Conservation (phyloP, 2,113 vertebrate species). For the Monopterus albus region DNA sequence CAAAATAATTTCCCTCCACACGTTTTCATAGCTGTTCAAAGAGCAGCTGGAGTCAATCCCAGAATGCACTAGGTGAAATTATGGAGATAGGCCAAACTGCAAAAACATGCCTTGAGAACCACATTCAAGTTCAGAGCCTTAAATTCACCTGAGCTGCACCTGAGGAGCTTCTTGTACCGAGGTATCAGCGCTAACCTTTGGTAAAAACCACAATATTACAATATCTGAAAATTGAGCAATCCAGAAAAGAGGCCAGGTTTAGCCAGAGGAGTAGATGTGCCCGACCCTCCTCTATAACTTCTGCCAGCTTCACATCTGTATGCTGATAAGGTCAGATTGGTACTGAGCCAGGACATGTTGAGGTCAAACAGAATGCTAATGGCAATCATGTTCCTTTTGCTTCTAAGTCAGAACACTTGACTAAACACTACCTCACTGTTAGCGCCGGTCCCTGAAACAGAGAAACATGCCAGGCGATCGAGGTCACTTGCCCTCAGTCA, state of each 20-base stretch:
- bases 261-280: slow-evolving; percentile 1
- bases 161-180: not conserved
- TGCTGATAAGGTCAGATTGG: not conserved
- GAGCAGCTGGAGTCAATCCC: no score
- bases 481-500: slow-evolving; percentile 37
- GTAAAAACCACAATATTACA: not conserved
- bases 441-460: not conserved
- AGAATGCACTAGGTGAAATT: no score
- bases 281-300: not conserved
- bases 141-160: not conserved
- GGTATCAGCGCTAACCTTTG: not conserved
- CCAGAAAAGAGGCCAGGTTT: not conserved
- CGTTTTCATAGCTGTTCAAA: no score
- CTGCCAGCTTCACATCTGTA: not conserved
- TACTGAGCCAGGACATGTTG: not conserved
- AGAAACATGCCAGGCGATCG: slow-evolving; percentile 18
- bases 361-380: slow-evolving; percentile 15
- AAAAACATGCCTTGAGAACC: no score
- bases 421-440: slow-evolving; percentile 1
- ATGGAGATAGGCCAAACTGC: no score
- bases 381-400: slow-evolving; percentile 11
- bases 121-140: no score
- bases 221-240: not conserved
- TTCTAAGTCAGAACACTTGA: slow-evolving; percentile 24
- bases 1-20: no score